Percentiles rank a stretch among this genome's conserved stretches.
phyloP scores from a whole-genome alignment of 2,888 invertebrate species.

The Notodonta ziczac region DNA sequence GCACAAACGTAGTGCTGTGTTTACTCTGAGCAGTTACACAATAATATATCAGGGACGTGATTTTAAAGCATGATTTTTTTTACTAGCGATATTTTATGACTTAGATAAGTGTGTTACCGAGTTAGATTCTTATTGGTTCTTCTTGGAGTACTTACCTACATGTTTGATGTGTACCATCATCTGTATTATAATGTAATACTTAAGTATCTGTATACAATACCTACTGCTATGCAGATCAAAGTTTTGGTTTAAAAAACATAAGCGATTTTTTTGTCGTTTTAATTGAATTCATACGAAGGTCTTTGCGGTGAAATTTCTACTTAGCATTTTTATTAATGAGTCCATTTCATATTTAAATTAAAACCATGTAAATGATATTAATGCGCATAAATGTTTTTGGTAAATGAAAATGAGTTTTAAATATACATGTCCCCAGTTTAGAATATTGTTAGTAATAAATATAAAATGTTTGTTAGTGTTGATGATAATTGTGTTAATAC shows the following conservation, averaged over 20 bases:
- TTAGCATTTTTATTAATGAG: too few relatives aligned
- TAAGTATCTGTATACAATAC: too few relatives aligned
- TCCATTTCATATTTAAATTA: too few relatives aligned
- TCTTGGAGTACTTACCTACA: too few relatives aligned
- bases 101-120: background rate
- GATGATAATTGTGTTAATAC: conserved; percentile 1
- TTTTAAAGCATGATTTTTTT: background rate
- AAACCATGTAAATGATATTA: too few relatives aligned
- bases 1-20: background rate
- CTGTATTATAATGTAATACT: too few relatives aligned
- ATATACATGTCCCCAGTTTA: background rate
- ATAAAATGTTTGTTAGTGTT: conserved; percentile 4
- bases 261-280: too few relatives aligned
- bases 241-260: too few relatives aligned
- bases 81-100: conserved; percentile 1
- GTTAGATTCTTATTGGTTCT: background rate
- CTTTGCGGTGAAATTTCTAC: too few relatives aligned
- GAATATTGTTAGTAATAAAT: conserved; percentile 1
- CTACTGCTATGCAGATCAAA: too few relatives aligned
- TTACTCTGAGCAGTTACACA: conserved; percentile 1
- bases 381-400: background rate
- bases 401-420: background rate
- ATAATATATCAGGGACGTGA: conserved; percentile 3
- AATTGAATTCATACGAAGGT: too few relatives aligned
- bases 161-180: too few relatives aligned